Conservation (phyloP, 92 coral and sea anemone species). For the Zoanthus gigantus region DNA sequence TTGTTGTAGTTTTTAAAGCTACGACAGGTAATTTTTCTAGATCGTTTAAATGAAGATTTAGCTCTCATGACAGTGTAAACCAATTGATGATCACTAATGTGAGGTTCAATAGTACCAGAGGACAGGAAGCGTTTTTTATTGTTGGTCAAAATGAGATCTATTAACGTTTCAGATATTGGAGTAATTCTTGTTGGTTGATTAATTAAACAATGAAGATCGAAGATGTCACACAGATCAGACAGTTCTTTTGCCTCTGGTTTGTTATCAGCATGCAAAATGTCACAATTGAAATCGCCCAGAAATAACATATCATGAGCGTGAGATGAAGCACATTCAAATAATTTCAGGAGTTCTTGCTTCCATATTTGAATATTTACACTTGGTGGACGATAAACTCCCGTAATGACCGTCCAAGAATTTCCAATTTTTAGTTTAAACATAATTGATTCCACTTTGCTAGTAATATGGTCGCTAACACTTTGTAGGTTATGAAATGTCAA, state of each 20-base stretch:
- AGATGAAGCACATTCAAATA: conserved; percentile 31
- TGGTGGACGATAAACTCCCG: conserved; percentile 49
- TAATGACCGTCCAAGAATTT: conserved; percentile 29
- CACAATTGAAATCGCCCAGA: conserved; percentile 1
- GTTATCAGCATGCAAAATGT: no score
- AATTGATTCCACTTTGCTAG: conserved; percentile 36
- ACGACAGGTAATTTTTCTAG: conserved; percentile 28
- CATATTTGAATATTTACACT: conserved; percentile 34
- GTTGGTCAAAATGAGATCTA: conserved; percentile 35
- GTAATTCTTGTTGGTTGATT: conserved; percentile 28
- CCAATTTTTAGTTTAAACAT: conserved; percentile 41
- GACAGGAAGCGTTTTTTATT: conserved; percentile 14
- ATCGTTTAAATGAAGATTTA: conserved; percentile 23
- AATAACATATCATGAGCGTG: conserved; percentile 43
- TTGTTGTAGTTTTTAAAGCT: conserved; percentile 39
- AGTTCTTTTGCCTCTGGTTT: no score
- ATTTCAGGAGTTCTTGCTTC: conserved; percentile 40
- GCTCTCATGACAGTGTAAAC: conserved; percentile 42
- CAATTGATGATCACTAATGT: conserved; percentile 31
- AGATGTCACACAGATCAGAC: neutral
- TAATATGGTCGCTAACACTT: conserved; percentile 25
- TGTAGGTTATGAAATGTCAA: conserved; percentile 19
- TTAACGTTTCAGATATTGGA: conserved; percentile 22
- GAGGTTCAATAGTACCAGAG: conserved; percentile 31
- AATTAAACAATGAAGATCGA: conserved; percentile 27